phyloP scores from a whole-genome alignment of 2,797 vertebrate genomes.

The Brachyalestes nurse region DNA sequence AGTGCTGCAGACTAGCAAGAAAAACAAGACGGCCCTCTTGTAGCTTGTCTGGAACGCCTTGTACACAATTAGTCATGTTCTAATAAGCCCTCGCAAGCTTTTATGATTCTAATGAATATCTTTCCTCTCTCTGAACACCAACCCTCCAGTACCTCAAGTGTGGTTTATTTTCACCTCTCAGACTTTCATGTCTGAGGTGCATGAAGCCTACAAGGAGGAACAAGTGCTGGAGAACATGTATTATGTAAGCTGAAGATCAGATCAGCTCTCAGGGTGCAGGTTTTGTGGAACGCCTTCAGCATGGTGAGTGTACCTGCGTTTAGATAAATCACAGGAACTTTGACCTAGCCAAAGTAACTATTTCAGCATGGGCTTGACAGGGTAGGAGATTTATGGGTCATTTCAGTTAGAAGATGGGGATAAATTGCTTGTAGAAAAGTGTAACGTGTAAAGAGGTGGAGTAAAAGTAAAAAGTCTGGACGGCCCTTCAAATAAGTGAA shows the following conservation, averaged over 20 bases:
- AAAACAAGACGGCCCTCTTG: no score
- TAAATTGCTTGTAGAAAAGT: neutral
- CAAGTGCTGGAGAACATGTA: constrained; percentile 27
- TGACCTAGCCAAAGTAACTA: neutral
- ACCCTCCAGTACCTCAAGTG: neutral
- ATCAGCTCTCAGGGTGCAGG: neutral
- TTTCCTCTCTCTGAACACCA: neutral
- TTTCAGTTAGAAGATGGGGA: neutral
- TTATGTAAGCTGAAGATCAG: neutral
- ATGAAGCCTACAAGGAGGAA: neutral
- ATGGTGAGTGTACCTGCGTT: constrained; percentile 25
- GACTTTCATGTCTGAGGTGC: constrained; percentile 26
- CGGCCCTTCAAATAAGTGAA: no score
- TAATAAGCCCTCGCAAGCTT: neutral
- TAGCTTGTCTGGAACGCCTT: no score
- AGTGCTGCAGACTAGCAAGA: no score
- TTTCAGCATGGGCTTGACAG: neutral
- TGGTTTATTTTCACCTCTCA: neutral
- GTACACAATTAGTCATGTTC: neutral
- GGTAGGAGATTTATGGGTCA: neutral
- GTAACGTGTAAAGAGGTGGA: neutral
- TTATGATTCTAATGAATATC: constrained; percentile 22
- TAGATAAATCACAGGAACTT: constrained; percentile 1
- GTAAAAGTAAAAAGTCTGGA: neutral
- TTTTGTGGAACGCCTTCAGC: neutral